A percentile compares a stretch with the other conserved stretches of the same genome.
Evolutionary conservation across 2,888 invertebrate species (phyloP).

Genomic region (Biston betularia): DNA sequence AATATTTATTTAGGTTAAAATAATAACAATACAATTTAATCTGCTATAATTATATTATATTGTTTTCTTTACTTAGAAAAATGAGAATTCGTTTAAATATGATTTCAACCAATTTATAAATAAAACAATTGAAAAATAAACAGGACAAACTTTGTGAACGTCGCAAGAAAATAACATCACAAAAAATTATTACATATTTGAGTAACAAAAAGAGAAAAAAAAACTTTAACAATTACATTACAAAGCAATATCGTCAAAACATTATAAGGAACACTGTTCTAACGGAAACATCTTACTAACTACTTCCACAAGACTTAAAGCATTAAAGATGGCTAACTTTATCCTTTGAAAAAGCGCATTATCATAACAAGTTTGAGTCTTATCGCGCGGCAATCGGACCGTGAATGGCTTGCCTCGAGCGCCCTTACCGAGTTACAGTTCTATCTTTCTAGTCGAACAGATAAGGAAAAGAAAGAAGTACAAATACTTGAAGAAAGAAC

Average conservation of each 20-base stretch:
- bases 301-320: constrained; percentile 37
- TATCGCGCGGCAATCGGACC: constrained; percentile 42
- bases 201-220: constrained; percentile 2
- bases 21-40: no score
- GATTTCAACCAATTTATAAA: no score
- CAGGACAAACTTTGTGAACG: not conserved
- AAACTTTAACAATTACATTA: constrained; percentile 17
- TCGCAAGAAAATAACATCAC: not conserved
- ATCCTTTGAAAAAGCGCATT: constrained; percentile 47
- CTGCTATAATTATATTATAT: no score
- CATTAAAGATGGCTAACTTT: constrained; percentile 42
- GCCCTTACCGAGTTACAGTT: constrained; percentile 34
- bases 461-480: constrained; percentile 19
- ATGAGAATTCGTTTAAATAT: no score
- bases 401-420: constrained; percentile 40
- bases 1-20: no score
- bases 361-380: constrained; percentile 46
- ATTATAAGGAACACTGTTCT: constrained; percentile 28
- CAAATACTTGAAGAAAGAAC: not conserved
- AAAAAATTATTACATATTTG: not conserved
- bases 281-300: constrained; percentile 31
- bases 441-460: constrained; percentile 35
- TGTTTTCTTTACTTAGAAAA: no score
- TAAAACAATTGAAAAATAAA: no score
- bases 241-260: constrained; percentile 26